Evolutionary conservation across 2,797 vertebrate genomes (phyloP), one percentile per base, ranked within the genome.

Genomic region (Myotis pilosus): DNA sequence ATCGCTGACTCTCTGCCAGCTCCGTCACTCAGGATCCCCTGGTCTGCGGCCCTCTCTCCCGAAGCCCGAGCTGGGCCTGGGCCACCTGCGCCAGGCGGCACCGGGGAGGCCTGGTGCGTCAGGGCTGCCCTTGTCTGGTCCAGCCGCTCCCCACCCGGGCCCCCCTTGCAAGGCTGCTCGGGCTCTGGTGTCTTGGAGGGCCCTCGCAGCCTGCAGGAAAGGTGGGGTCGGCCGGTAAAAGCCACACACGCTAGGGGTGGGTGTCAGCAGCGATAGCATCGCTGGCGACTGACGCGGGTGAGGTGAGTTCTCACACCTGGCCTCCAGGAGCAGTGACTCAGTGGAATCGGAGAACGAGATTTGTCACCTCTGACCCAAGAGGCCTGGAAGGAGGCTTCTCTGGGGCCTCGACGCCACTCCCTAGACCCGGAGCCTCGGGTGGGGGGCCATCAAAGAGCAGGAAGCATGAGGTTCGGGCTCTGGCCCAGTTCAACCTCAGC

Each of bases 281-380:
- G 74, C 86, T n/a, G 74, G 62, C 25, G 53, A 16, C 68, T 74
- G 78, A 66, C 3, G 20, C 49, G 69, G 78, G 74, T 6, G 17
- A 72, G 44, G 57, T 28, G 53, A n/a, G 9, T 9, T 33, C 75
- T 74, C 87, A 76, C 66, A 91, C 51, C 8, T 1, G 8, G 44
- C n/a, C 38, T 23, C 69, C n/a, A 36, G 66, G 72, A 75, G 2
- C 8, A 38, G 41, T 82, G 90, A 95, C 53, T 93, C 57, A 9
- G 55, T 68, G 82, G 88, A 94, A 78, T 69, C 62, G 22, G 51
- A 75, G 66, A 75, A 81, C 55, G 71, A 95, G 76, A 93, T 76
- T 62, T 62, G 80, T 71, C 53, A 53, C 69, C 60, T 92, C 55
- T 49, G 16, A 36, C 22, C 22, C 6, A 2, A 33, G 7, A 38